Base-by-base conservation (phyloP, 2,113 vertebrate genomes). In the Corapipo altera region DNA sequence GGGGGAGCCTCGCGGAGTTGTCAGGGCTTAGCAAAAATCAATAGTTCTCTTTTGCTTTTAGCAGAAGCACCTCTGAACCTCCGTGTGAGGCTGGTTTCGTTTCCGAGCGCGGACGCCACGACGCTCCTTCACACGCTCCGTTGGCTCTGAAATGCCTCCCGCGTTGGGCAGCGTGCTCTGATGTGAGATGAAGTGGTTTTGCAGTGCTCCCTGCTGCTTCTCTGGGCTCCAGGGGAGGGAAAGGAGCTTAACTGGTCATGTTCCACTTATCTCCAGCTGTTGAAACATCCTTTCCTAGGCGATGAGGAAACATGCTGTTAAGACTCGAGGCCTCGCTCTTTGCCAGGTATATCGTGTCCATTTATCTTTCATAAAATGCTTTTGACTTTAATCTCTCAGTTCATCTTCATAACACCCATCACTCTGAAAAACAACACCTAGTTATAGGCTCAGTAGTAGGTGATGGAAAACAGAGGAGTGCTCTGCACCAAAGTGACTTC, bases 71-170 rank as follows among this genome's bases (percentile, higher is more conserved):
- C 54, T 51, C 14, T 18, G 74, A 59, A 12, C 12, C 27, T 67
- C 62, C 54, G 27, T 46, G 37, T 3, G 5, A 35, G 80, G 52
- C 15, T 65, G 73, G 28, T 52, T 91, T 76, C 1, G 0, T 37
- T 69, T 35, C 48, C 17, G 30, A 35, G 4, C 3, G 27, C 16
- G 58, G 88, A 11, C 12, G 54, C 24, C n/a, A 11, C 39, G 21
- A 19, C 2, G 1, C 22, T 51, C 5, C 55, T 62, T 1, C 4
- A 28, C 26, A 12, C 5, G 15, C 61, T 87, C 73, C 23, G 0
- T 2, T 37, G 67, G 46, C 78, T 85, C 61, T 30, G 91, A 70
- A 49, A 39, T 3, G 26, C 52, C 24, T 74, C 6, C 43, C 0
- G 3, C 35, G 81, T 8, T 41, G 83, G 59, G 67, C 80, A 94